Base-by-base conservation (phyloP, 2,888 invertebrate species). In the Eupithecia tripunctaria region DNA sequence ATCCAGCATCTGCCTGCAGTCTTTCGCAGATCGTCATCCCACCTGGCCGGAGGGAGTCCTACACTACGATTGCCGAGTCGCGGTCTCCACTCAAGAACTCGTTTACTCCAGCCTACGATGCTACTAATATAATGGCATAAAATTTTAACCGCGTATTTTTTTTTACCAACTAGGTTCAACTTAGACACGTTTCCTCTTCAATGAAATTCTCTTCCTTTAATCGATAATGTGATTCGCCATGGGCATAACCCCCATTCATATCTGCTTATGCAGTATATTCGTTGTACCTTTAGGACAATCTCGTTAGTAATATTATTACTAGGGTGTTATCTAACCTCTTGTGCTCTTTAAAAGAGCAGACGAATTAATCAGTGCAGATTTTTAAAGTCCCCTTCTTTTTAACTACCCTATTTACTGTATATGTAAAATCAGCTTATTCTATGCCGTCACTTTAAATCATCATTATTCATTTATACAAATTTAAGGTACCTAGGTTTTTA, bases 231-330 rank as follows among this genome's bases (percentile, higher is more conserved):
- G 62, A 62, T 62, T 10, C 32, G 32, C 10, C 32, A 62, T 62
- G 62, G 32, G 29, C 41, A 36, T 71, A 38, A 62, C 76, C 51
- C 67, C 71, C 62, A 56, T 71, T 29, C 59, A 70, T 51, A 36
- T 67, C 29, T 64, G 64, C 56, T 43, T 68, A 32, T 62, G n/a
- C 8, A 27, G 29, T 62, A 32, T 62, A 29, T 3, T 21, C 51
- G 21, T 51, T n/a, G 15, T 36, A 38, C 3, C 64, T 25, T 4
- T 32, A 29, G 51, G 59, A 15, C 25, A 41, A 25, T 41, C 47
- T 36, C 15, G 18, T 47, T n/a, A 29, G 62, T 62, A n/a, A 21
- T 43, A 6, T 0, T 62, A 8, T 21, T 7, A 2, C n/a, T 18
- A 18, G 43, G n/a, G 18, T 43, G 43, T n/a, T 5, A 43, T 18